Conservation (phyloP, 2,113 vertebrate genomes). For the Philantomba maxwellii region DNA sequence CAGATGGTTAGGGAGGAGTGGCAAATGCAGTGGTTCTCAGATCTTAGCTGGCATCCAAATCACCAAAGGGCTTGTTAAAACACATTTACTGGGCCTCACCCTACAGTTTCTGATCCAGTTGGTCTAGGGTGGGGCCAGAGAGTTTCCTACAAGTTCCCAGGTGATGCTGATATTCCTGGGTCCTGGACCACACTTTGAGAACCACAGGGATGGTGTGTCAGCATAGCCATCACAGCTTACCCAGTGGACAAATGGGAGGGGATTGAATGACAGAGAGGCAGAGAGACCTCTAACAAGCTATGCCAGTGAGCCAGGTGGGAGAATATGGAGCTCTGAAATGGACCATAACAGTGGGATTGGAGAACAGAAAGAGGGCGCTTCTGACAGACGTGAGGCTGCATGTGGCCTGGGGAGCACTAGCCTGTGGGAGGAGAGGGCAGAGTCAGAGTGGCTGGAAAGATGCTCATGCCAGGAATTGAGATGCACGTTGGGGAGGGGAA, state of each 20-base stretch:
- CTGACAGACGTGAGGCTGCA: no score
- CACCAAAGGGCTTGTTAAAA: neutral
- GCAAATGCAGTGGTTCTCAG: neutral
- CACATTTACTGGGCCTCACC: rapidly evolving
- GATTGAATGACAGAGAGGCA: neutral
- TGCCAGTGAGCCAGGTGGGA: neutral
- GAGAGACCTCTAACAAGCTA: neutral
- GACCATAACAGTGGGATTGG: neutral
- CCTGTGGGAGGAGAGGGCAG: no score
- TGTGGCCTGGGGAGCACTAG: neutral
- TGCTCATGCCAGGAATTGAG: neutral
- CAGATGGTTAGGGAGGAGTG: neutral
- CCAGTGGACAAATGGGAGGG: no score
- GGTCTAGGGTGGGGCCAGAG: neutral
- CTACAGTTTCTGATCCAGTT: neutral
- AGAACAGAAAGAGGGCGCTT: neutral
- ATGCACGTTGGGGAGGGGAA: rapidly evolving
- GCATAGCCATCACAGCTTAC: no score
- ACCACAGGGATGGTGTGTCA: neutral
- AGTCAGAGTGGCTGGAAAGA: no score
- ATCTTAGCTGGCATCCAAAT: neutral
- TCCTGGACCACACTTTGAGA: neutral
- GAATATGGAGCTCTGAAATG: neutral
- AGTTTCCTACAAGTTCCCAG: neutral
- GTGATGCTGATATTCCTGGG: neutral